Evolutionary conservation across 2,797 vertebrate genomes (phyloP), one percentile per base, ranked within the genome.

Genomic region (Premnoplex brunnescens): DNA sequence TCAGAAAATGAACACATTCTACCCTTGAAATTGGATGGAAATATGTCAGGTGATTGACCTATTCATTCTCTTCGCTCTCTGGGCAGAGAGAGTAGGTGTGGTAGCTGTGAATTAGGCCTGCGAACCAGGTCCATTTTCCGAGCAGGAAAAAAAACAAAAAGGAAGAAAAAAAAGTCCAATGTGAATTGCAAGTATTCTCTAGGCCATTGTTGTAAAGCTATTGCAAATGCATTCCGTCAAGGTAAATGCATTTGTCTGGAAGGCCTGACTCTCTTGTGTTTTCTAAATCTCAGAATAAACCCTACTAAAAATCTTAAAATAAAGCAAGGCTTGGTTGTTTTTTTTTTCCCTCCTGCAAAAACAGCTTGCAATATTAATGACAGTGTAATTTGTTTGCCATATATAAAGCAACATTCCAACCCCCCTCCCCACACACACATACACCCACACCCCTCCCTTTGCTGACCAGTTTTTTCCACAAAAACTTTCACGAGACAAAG

Each of bases 21-120:
- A 98, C 98, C 98, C 98, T 99, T 99, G 99, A 99, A 99, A 99
- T 99, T 99, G 99, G 99, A 99, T 99, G 99, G 99, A 99, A 99
- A 99, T 99, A 98, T 99, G 99, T 99, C 99, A 99, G 98, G 98
- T 99, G 99, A 99, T 99, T 99, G 99, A 99, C 98, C 98, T 92
- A 97, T 98, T 98, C 98, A 98, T 98, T 99, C 99, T 98, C 98
- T 98, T 98, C 97, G 96, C 98, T 99, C 98, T 98, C 98, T 97
- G 97, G 98, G 97, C 97, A 98, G 97, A 98, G 97, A 98, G 96
- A 98, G 98, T 98, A 98, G 98, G 98, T 98, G 98, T 98, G 99
- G 98, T 98, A 97, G 98, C 97, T 79, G 96, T 95, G 98, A 98
- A 98, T 98, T 98, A 98, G 98, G 98, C 98, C 98, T 96, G 67